phyloP scores from a whole-genome alignment of 1,140 invertebrate species.

The Globodera ellingtonae region DNA sequence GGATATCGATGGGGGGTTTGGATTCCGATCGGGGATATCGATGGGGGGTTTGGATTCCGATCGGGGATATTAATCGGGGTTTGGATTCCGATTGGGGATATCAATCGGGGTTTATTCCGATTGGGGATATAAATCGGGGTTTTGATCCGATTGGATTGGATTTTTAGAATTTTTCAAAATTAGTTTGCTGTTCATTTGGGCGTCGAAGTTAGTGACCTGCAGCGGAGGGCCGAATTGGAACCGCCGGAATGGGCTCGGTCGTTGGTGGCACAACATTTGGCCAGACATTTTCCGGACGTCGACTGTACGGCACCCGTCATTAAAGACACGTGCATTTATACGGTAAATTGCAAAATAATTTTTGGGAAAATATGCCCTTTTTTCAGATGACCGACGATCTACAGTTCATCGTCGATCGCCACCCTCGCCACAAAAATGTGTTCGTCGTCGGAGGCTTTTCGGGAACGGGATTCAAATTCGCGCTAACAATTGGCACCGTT shows the following conservation, averaged over 20 bases:
- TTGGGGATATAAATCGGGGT: too few species aligned
- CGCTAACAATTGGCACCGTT: conserved; percentile 47
- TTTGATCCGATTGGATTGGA: too few species aligned
- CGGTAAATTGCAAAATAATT: conserved; percentile 41
- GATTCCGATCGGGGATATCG: too few species aligned
- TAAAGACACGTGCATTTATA: conserved; percentile 48
- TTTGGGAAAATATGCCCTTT: background rate
- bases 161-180: conserved; percentile 23
- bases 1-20: too few species aligned
- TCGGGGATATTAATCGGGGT: too few species aligned
- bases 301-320: conserved; percentile 37
- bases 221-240: conserved; percentile 15
- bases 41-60: too few species aligned
- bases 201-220: background rate
- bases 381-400: conserved; percentile 53
- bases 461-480: conserved; percentile 60
- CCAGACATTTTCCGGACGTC: conserved; percentile 47
- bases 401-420: conserved; percentile 52
- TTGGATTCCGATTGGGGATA: too few species aligned
- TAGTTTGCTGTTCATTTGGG: conserved; percentile 50
- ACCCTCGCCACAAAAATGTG: conserved; percentile 49
- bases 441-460: conserved; percentile 55
- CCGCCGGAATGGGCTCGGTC: conserved; percentile 12
- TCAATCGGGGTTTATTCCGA: too few species aligned
- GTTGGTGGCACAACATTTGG: conserved; percentile 38